Evolutionary conservation across 2,797 vertebrate species (phyloP).

Genomic region (Vespertilio murinus): DNA sequence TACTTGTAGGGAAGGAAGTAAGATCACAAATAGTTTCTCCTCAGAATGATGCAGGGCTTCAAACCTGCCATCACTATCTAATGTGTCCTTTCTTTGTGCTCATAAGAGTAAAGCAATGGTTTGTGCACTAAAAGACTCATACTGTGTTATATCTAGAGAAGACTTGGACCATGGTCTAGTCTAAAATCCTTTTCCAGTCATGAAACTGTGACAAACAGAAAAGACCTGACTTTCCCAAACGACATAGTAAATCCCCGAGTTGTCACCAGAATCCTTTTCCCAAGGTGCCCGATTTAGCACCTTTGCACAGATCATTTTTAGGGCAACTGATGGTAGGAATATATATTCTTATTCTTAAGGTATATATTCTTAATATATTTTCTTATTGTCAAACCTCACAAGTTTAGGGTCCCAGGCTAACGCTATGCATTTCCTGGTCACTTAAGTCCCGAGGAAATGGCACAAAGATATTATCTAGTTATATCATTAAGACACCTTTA

Average conservation of each 20-base stretch:
- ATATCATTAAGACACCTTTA: not conserved
- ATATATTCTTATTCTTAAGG: not conserved
- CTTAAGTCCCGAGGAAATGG: not conserved
- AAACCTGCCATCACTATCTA: not conserved
- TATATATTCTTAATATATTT: not conserved
- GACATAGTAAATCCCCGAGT: not conserved
- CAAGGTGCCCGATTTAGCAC: not conserved
- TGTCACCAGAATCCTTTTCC: not conserved
- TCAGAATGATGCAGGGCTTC: not conserved
- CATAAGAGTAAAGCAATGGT: not conserved
- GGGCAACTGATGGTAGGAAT: not conserved
- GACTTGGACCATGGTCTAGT: not conserved
- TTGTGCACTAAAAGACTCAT: not conserved
- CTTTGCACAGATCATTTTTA: not conserved
- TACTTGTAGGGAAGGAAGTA: not conserved
- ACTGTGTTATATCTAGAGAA: not conserved
- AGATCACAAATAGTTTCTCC: not conserved
- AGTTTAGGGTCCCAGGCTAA: not conserved
- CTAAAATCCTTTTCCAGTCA: not conserved
- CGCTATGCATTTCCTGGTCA: not conserved
- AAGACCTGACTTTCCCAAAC: not conserved
- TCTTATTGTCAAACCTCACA: constrained; percentile 5
- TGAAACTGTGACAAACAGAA: not conserved
- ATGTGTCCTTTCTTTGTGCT: not conserved
- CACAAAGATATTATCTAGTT: not conserved